Evolutionary conservation across 2,113 vertebrate species (phyloP), one percentile per base, ranked within the genome.

Genomic region (Chroicocephalus ridibundus): DNA sequence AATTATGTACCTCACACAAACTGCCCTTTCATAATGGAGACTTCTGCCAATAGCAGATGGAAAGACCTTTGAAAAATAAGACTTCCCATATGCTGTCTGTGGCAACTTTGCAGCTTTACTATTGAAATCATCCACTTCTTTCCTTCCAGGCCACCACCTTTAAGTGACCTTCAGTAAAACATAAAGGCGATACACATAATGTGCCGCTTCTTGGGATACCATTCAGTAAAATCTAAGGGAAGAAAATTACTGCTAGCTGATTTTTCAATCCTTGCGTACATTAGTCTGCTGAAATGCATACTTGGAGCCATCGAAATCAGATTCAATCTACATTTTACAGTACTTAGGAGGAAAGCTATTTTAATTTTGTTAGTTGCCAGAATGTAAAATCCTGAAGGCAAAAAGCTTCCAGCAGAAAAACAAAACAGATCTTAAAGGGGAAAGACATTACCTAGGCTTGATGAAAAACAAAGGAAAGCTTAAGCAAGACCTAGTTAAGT

Each of bases 311-410:
- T 31, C 24, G 49, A 91, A 93, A 97, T 94, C 93, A 79, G 82
- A 94, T 93, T 97, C 93, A 95, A 94, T 90, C 88, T 95, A 96
- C 61, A 1, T 95, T 95, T 97, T 96, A 97, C 86, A 91, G 62
- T 96, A 92, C 94, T 97, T 95, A 93, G 77, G 89, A 97, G 83
- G 71, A 97, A 97, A 96, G 90, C 90, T 92, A 96, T 96, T 94
- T 93, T 96, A 96, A 97, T 97, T 96, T 96, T 92, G 74, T 80
- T 92, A 92, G 95, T 95, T 97, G 96, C 96, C 90, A 97, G 97
- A 96, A 97, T 4, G 62, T 88, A 85, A 93, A 97, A 96, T 93
- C 87, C 89, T 93, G 51, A 96, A 95, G 85, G 94, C 76, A 88
- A 92, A 94, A 97, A 96, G 62, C 80, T 95, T 96, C 72, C 78